Percentiles rank a stretch among this genome's conserved stretches.
phyloP scores from a whole-genome alignment of 2,113 vertebrate genomes.

The Oryzias curvinotus region DNA sequence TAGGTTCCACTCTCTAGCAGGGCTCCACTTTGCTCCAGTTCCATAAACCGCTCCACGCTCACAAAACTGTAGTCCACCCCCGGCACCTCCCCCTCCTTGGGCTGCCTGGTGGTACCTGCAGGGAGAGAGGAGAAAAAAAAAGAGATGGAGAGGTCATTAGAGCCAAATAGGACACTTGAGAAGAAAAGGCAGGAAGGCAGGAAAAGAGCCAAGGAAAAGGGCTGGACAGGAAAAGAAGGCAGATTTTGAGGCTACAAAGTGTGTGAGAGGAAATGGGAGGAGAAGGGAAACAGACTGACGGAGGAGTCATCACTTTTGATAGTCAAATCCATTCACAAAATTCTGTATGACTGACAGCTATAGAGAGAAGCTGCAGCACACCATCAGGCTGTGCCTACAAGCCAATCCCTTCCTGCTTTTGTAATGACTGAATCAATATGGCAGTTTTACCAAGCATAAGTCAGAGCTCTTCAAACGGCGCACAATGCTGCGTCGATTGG shows the following conservation, averaged over 20 bases:
- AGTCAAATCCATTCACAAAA: conserved; percentile 65
- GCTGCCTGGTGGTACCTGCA: conserved; percentile 96
- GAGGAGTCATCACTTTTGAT: conserved; percentile 57
- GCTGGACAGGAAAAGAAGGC: conserved; percentile 39
- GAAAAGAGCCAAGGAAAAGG: conserved; percentile 37
- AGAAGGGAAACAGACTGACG: conserved; percentile 56
- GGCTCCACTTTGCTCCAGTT: conserved; percentile 98
- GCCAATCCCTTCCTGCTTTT: conserved; percentile 30
- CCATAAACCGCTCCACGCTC: conserved; percentile 99
- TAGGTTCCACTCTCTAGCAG: conserved; percentile 98
- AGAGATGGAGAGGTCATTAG: conserved; percentile 36
- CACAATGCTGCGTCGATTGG: conserved; percentile 28
- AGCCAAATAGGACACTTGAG: conserved; percentile 64
- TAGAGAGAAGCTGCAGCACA: conserved; percentile 33
- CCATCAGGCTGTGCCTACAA: conserved; percentile 32
- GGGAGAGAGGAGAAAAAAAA: conserved; percentile 21
- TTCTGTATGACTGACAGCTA: conserved; percentile 52
- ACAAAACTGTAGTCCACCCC: conserved; percentile 99
- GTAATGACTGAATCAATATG: conserved; percentile 51
- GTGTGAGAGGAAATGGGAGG: conserved; percentile 62
- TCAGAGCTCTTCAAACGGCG: conserved; percentile 47
- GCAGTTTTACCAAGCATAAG: conserved; percentile 42
- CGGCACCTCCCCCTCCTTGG: conserved; percentile 98
- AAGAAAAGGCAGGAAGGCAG: conserved; percentile 70
- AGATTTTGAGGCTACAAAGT: conserved; percentile 55